A percentile compares a stretch with the other conserved stretches of the same genome.
Evolutionary conservation across 1,140 invertebrate genomes (phyloP).

Genomic region (Hylyphantes graminicola): DNA sequence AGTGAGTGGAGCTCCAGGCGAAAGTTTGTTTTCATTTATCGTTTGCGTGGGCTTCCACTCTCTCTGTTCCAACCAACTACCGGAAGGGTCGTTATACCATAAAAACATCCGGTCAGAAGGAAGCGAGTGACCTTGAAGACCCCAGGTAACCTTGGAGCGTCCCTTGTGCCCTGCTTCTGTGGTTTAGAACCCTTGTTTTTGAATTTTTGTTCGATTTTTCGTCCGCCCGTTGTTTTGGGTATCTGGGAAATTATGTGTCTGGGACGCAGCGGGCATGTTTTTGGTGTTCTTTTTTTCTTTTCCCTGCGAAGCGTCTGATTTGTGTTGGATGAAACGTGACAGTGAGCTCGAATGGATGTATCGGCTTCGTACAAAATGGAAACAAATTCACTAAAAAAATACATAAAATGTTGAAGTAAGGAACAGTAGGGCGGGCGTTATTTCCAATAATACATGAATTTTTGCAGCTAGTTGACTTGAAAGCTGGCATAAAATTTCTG

Average conservation of each 20-base stretch:
- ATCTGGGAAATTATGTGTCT: constrained; percentile 24
- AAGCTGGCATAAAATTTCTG: too few relatives aligned
- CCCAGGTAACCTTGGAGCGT: not conserved
- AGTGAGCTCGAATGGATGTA: not conserved
- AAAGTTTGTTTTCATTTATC: constrained; percentile 56
- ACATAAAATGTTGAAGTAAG: too few relatives aligned
- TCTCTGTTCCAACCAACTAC: constrained; percentile 21
- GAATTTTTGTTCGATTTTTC: not conserved
- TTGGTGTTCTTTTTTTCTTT: not conserved
- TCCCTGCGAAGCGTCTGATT: constrained; percentile 4
- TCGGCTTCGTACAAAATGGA: not conserved
- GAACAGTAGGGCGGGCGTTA: too few relatives aligned
- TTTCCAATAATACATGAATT: too few relatives aligned
- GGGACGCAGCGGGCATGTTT: constrained; percentile 22
- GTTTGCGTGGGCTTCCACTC: constrained; percentile 4
- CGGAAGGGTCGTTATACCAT: constrained; percentile 36
- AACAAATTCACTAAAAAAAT: too few relatives aligned
- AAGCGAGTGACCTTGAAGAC: constrained; percentile 38
- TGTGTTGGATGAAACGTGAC: not conserved
- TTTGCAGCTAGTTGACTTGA: too few relatives aligned
- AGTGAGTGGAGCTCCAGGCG: too few relatives aligned
- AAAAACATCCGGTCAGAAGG: constrained; percentile 56
- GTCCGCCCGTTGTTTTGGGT: not conserved
- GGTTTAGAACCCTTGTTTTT: not conserved
- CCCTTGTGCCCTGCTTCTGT: constrained; percentile 6